Evolutionary conservation across 2,113 vertebrate species (phyloP).

Genomic region (Orientallactaga bullata): DNA sequence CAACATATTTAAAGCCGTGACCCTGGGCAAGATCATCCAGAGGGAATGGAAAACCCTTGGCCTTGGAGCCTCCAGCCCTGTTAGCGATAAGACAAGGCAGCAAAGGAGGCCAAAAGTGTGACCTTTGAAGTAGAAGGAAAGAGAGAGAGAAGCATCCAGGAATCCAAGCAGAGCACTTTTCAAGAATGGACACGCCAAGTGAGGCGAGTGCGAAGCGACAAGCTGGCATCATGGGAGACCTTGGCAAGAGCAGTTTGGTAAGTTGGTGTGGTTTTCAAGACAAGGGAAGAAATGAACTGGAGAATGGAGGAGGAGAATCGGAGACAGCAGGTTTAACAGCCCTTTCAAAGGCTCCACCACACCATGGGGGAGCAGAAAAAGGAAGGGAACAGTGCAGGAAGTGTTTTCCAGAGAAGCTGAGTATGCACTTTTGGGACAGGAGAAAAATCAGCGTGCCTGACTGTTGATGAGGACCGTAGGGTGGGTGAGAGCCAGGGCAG

Average conservation of each 20-base stretch:
- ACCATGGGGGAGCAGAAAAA: not conserved
- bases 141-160: not conserved
- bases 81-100: not conserved
- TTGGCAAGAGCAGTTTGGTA: too few species aligned
- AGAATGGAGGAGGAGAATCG: accelerated
- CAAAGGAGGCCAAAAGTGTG: not conserved
- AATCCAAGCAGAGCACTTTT: too few species aligned
- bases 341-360: not conserved
- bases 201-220: not conserved
- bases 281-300: not conserved
- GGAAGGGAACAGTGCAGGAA: not conserved
- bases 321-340: too few species aligned
- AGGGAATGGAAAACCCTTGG: not conserved
- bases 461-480: accelerated
- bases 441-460: too few species aligned
- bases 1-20: not conserved
- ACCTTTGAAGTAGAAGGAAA: accelerated
- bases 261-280: not conserved
- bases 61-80: accelerated
- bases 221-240: not conserved
- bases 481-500: accelerated
- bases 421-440: too few species aligned
- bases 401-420: accelerated
- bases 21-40: not conserved
- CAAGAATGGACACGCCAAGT: not conserved